phyloP scores from a whole-genome alignment of 2,113 vertebrate genomes.

The Otocyon megalotis region DNA sequence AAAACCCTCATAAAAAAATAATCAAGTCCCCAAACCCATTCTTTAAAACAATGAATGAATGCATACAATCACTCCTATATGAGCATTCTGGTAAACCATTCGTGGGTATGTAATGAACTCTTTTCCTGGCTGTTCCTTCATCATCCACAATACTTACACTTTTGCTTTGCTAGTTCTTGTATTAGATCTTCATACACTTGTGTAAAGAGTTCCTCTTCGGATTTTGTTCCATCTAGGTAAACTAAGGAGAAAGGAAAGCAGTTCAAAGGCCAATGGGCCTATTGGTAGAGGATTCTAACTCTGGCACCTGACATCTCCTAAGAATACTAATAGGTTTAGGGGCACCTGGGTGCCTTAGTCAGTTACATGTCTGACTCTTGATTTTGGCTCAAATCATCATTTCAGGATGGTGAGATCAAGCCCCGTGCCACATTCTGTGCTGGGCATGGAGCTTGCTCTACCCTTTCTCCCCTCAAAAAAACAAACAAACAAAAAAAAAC shows the following conservation, averaged over 20 bases:
- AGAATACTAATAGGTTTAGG: background rate
- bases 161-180: constrained; percentile 85
- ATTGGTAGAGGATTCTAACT: background rate
- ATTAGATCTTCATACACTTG: constrained; percentile 88
- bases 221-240: constrained; percentile 93
- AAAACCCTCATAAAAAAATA: background rate
- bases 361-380: background rate
- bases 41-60: constrained; percentile 3
- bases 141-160: constrained; percentile 80
- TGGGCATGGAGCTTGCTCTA: background rate
- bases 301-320: background rate
- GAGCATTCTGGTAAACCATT: background rate
- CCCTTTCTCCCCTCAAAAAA: background rate
- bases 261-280: background rate
- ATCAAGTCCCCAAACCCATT: background rate
- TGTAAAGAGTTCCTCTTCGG: constrained; percentile 89
- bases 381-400: background rate
- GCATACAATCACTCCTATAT: background rate
- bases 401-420: background rate
- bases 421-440: background rate
- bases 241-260: constrained; percentile 83
- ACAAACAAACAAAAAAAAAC: background rate
- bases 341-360: background rate
- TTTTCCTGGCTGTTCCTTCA: background rate
- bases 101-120: background rate